Evolutionary conservation across 2,797 vertebrate species (phyloP).

Genomic region (Sphenopsis melanotis): DNA sequence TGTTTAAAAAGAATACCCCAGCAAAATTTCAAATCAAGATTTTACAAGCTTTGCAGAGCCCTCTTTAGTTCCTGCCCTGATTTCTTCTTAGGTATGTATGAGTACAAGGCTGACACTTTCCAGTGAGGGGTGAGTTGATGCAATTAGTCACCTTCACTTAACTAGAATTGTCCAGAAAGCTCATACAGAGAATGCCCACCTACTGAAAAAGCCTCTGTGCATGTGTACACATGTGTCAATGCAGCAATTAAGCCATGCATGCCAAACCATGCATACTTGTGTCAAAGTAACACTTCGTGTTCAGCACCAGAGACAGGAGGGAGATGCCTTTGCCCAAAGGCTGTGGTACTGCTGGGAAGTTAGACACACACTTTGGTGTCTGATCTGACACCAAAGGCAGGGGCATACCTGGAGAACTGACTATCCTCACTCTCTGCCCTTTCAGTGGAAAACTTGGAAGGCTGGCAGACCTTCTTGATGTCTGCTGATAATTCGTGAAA

Average conservation of each 20-base stretch:
- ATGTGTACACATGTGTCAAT: fast-evolving
- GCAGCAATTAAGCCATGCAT: not conserved
- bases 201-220: not conserved
- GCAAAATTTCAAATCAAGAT: not conserved
- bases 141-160: constrained; percentile 14
- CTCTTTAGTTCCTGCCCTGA: not conserved
- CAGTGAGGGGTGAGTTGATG: not conserved
- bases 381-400: not conserved
- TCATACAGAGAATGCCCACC: not conserved
- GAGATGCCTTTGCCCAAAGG: not conserved
- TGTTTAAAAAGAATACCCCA: not conserved
- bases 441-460: not conserved
- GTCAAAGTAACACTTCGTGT: not conserved
- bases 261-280: too few species aligned
- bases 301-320: not conserved
- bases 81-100: not conserved
- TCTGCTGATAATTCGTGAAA: not conserved
- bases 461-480: not conserved
- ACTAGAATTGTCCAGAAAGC: not conserved
- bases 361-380: not conserved
- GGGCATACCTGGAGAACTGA: not conserved
- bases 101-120: not conserved
- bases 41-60: not conserved
- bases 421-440: not conserved
- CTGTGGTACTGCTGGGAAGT: not conserved